Conservation (phyloP, 2,888 invertebrate species). For the Ectemnius continuus region DNA sequence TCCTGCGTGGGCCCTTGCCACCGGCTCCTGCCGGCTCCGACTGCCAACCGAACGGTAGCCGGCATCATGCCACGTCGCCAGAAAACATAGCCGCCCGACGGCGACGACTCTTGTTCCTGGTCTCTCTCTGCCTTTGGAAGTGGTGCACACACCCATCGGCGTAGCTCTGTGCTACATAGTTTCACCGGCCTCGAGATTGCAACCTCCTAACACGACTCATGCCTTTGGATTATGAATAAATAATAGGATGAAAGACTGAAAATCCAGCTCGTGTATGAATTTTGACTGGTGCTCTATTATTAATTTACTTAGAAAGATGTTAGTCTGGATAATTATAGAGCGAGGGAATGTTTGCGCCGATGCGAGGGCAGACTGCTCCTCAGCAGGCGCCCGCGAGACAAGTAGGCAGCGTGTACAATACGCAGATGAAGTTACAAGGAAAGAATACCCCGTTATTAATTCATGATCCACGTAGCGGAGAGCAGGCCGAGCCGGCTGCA, state of each 20-base stretch:
- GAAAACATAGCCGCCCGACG: conserved; percentile 42
- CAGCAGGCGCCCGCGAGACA: conserved; percentile 10
- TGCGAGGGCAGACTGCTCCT: background rate
- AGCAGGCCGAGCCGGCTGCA: conserved; percentile 31
- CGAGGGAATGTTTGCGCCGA: background rate
- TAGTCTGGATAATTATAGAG: no score
- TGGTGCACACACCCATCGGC: conserved; percentile 43
- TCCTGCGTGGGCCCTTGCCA: conserved; percentile 55
- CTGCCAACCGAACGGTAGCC: conserved; percentile 51
- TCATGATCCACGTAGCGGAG: conserved; percentile 30
- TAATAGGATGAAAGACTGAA: no score
- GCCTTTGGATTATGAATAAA: no score
- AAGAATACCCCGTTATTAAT: conserved; percentile 42
- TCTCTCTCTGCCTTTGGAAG: conserved; percentile 33
- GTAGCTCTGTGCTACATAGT: conserved; percentile 19
- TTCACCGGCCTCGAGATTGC: no score
- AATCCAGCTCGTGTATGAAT: no score
- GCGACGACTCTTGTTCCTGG: conserved; percentile 23
- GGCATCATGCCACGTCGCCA: conserved; percentile 26
- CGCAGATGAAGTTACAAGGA: conserved; percentile 38
- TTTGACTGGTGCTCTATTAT: no score
- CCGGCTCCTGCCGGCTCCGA: background rate
- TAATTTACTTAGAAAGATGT: no score
- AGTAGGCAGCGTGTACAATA: conserved; percentile 13
- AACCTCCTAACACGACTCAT: no score